These are phyloP conservation scores for Alitta virens DNA, from an alignment of 2,888 invertebrate species.

Conservation along the genomic window DNA sequence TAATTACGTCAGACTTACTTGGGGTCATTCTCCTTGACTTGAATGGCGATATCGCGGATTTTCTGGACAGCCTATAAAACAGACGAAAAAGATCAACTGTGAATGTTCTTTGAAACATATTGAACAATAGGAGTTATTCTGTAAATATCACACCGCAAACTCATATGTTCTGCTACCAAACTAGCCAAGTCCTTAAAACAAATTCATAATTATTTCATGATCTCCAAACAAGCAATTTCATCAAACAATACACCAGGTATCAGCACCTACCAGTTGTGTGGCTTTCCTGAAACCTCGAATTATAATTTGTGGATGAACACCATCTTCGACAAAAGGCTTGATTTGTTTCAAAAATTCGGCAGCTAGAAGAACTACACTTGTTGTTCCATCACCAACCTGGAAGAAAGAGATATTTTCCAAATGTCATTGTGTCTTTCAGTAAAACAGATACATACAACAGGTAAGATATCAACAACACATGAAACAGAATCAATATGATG, in stretches of 20 bases:
- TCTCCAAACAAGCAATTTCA: too few species aligned
- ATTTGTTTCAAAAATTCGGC: slow-evolving; percentile 93
- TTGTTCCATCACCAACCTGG: slow-evolving; percentile 97
- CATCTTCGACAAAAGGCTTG: slow-evolving; percentile 95
- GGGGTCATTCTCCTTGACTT: slow-evolving; percentile 45
- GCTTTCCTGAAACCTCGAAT: slow-evolving; percentile 86
- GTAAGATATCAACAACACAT: too few species aligned
- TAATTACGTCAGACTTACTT: slow-evolving; percentile 38
- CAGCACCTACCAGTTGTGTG: slow-evolving; percentile 62
- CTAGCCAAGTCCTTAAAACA: too few species aligned
- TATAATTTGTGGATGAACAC: slow-evolving; percentile 89
- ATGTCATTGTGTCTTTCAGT: too few species aligned
- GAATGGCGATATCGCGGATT: slow-evolving; percentile 78
- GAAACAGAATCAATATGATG: too few species aligned
- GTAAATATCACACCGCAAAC: too few species aligned
- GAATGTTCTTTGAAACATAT: too few species aligned
- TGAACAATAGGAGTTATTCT: too few species aligned
- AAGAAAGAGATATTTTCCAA: neutral
- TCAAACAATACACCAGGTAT: too few species aligned
- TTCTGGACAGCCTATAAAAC: slow-evolving; percentile 64
- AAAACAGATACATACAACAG: neutral
- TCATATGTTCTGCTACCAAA: too few species aligned
- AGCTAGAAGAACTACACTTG: slow-evolving; percentile 91
- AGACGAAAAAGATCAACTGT: too few species aligned
- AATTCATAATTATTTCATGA: too few species aligned